Percentiles rank a stretch among this genome's conserved stretches.
These are phyloP conservation scores for Callyntrura guangdongensis DNA, from an alignment of 2,888 invertebrate species.

Conservation along the genomic window DNA sequence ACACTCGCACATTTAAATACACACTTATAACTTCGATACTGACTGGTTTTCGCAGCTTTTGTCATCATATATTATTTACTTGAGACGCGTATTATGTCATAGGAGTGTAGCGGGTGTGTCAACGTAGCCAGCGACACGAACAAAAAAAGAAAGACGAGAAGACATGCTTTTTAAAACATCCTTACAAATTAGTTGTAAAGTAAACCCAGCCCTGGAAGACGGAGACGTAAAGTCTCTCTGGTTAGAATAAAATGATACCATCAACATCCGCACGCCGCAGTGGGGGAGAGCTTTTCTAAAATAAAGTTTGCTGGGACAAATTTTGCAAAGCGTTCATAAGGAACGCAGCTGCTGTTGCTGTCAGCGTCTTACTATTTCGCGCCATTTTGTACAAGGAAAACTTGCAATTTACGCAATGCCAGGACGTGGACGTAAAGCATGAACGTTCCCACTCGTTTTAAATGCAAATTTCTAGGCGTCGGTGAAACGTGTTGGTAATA, in stretches of 20 bases:
- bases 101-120: background rate
- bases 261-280: background rate
- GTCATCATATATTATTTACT: slow-evolving; percentile 22
- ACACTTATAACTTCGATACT: no score
- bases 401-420: no score
- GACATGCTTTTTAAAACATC: slow-evolving; percentile 4
- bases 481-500: no score
- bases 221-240: background rate
- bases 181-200: background rate
- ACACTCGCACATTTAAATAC: background rate
- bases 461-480: no score
- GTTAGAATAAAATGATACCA: background rate
- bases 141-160: slow-evolving; percentile 4
- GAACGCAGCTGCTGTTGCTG: no score
- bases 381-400: no score
- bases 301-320: background rate
- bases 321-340: no score
- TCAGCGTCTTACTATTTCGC: no score
- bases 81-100: background rate
- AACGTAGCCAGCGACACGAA: background rate
- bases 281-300: background rate
- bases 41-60: slow-evolving; percentile 1
- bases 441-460: no score
- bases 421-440: no score
- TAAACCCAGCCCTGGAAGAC: background rate